Evolutionary conservation across 2,888 invertebrate genomes (phyloP).

Genomic region (Melanostoma mellinum): DNA sequence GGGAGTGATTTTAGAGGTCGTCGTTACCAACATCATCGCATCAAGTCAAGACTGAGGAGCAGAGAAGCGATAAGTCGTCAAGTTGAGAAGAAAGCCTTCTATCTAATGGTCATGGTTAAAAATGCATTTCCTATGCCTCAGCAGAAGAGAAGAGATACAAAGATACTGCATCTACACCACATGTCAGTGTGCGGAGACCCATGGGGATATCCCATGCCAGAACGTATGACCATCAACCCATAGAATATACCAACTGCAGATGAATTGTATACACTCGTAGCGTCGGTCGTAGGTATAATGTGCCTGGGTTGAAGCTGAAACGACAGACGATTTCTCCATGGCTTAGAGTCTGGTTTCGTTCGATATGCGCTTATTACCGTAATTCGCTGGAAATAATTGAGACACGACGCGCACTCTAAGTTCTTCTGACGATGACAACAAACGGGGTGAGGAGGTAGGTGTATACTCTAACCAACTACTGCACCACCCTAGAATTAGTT

Average conservation of each 20-base stretch:
- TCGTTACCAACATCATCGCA: constrained; percentile 20
- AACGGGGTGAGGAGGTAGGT: background rate
- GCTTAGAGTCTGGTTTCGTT: constrained; percentile 39
- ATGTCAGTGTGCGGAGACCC: constrained; percentile 37
- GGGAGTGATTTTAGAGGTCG: constrained; percentile 64
- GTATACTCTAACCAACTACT: constrained; percentile 38
- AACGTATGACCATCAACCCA: constrained; percentile 57
- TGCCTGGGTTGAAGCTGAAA: constrained; percentile 24
- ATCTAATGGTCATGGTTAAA: constrained; percentile 69
- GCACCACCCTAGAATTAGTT: constrained; percentile 65
- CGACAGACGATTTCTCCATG: background rate
- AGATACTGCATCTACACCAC: constrained; percentile 26
- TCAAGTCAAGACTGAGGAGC: constrained; percentile 27
- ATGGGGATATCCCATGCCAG: constrained; percentile 43
- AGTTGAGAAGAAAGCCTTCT: constrained; percentile 62
- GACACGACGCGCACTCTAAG: constrained; percentile 71
- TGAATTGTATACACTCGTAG: constrained; percentile 17
- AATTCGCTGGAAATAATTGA: constrained; percentile 73
- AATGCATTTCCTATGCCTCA: constrained; percentile 62
- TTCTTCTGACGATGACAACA: constrained; percentile 22
- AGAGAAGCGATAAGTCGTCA: constrained; percentile 62
- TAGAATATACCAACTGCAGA: constrained; percentile 23
- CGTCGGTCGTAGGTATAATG: background rate
- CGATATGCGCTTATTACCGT: constrained; percentile 73
- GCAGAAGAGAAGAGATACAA: constrained; percentile 17